Evolutionary conservation across 2,888 invertebrate species (phyloP), one percentile per base, ranked within the genome.

Genomic region (Pogonocherus hispidulus): DNA sequence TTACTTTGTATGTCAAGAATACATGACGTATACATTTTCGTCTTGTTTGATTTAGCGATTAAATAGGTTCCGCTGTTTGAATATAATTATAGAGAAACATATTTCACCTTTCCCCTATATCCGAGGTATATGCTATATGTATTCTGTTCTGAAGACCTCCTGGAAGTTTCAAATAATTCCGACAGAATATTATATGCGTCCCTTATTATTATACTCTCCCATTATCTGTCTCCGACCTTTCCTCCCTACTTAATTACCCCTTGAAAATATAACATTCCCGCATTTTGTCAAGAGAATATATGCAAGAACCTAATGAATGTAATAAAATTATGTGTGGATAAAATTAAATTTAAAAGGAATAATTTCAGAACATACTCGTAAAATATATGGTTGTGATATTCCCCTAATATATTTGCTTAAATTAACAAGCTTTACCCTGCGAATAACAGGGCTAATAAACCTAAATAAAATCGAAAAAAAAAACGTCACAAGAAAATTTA

Each of bases 151-250:
- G n/a, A 41, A 14, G 14, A 41, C 41, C 41, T 41, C 41, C 41
- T 41, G 4, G 41, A 11, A 41, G 16, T n/a, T 41, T 14, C n/a
- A n/a, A 3, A 41, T 41, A 41, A 41, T 41, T 41, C 41, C 41
- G 5, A 41, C 41, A 16, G 11, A 41, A 41, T 41, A n/a, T 41
- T 41, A n/a, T 41, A n/a, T 41, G 14, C 41, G 41, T 41, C 41
- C 41, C 16, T 41, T 41, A 41, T 41, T 41, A 41, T 41, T 41
- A 41, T 41, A 41, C 41, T 41, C 41, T 41, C 14, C 41, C 41
- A 41, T 41, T 41, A 41, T 41, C 41, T n/a, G 41, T n/a, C 41
- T 16, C 3, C 41, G 3, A 9, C 41, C n/a, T n/a, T 14, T 41
- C 14, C 41, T 41, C n/a, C 11, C 16, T n/a, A 41, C 14, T 41